Base-by-base conservation (phyloP, 2,797 vertebrate genomes). In the Paramormyrops hopkinsi region DNA sequence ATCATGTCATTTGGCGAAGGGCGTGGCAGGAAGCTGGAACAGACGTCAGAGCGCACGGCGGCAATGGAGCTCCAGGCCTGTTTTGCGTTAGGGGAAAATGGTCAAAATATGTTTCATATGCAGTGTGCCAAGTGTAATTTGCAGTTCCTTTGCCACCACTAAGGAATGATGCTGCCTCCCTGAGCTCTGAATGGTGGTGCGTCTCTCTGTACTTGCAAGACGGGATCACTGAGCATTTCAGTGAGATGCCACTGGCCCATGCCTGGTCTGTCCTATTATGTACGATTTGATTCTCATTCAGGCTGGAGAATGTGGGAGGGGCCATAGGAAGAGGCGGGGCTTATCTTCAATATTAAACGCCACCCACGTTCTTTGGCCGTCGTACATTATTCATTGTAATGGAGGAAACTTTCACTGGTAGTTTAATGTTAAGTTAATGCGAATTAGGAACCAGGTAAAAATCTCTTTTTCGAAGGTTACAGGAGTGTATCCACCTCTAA, bases 11-110 rank as follows among this genome's bases (percentile, higher is more conserved):
- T 93, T 92, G 76, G 33, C 88, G 89, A 90, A 90, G 83, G 56
- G 88, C 19, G 50, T 83, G 69, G 86, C 79, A 51, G 87, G 90
- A 92, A 91, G 91, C 9, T 5, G 48, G 92, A 90, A 91, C 5
- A 2, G 53, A 91, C 62, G 6, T 90, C 89, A 91, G 83, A 69
- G 37, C 46, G 33, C n/a, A 86, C 50, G 19, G 89, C 53, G 87
- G 90, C 90, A 90, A 73, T 89, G 89, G 73, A 92, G 76, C 29
- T 69, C 1, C 86, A 48, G 25, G 12, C 17, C 91, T 92, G 90
- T 91, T 93, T 91, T 89, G 73, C n/a, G 91, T 93, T 90, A 92
- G 90, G 7, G 48, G 73, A 90, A 92, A 92, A 94, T 87, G 90
- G 90, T 91, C 51, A 87, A 86, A 89, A 88, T 59, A 3, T 53